Base-by-base conservation (phyloP, 1,140 invertebrate genomes). In the Drosophila oshimai region DNA sequence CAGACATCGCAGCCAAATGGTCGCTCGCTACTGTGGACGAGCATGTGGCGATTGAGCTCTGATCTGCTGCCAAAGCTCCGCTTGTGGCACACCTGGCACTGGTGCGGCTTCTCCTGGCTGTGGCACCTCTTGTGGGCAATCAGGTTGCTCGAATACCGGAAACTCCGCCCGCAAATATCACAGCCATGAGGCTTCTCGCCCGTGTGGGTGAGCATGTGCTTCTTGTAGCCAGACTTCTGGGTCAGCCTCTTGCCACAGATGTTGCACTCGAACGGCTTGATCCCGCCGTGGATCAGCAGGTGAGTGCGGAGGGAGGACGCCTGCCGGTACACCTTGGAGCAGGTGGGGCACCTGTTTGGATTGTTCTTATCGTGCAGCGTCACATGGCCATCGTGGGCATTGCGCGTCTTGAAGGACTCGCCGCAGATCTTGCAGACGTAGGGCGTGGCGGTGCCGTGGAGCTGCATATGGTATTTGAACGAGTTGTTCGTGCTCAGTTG, bases 41-140 rank as follows among this genome's bases (percentile, higher is more conserved):
- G 42, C 58, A 67, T 68, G 36, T 90, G 89, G 4, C 76, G 68
- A 28, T 77, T 79, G 17, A 79, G 45, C 20, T 77, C 61, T 1
- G 70, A 49, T 0, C 3, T 24, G 13, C 39, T 64, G 17, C 31
- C 54, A 29, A 79, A 79, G 26, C 53, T 41, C 10, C 93, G 91
- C 90, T 96, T 96, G 39, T 93, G 93, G 90, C 95, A 96, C 10
- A 61, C 49, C 26, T 57, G 18, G 0, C 73, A 50, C 4, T 51
- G 28, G 10, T 44, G 31, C 18, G 49, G 37, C 78, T 95, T 95
- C 83, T 95, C 93, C 18, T 95, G 93, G 15, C 91, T 93, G 86
- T 96, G 95, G 13, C 70, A 74, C 4, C 81, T 86, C 90, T 91
- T 93, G 92, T 91, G 93, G 54, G 91, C 90, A 28, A 89, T 86